Percentiles rank a stretch among this genome's conserved stretches.
phyloP scores from a whole-genome alignment of 2,797 vertebrate species.

The Sparus aurata region DNA sequence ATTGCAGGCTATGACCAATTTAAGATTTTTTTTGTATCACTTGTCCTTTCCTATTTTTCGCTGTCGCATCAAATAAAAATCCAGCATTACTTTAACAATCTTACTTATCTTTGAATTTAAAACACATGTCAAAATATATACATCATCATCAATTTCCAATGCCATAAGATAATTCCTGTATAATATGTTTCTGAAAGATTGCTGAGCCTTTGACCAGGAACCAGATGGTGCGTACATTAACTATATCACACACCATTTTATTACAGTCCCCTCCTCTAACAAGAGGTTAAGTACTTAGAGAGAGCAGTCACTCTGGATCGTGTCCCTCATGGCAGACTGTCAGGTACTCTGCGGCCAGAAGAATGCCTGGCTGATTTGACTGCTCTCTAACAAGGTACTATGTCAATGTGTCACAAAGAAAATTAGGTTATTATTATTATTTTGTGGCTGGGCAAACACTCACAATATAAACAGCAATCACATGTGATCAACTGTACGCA shows the following conservation, averaged over 20 bases:
- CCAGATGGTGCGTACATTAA: slow-evolving; percentile 81
- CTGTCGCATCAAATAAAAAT: neutral
- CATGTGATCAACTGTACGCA: neutral
- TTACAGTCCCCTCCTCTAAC: slow-evolving; percentile 84
- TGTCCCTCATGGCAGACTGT: slow-evolving; percentile 81
- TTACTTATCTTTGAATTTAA: neutral
- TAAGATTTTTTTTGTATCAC: neutral
- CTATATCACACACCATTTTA: slow-evolving; percentile 82
- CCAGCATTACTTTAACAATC: neutral
- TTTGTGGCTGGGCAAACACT: slow-evolving; percentile 29
- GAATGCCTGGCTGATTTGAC: slow-evolving; percentile 88
- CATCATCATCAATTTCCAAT: neutral
- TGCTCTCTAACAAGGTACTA: slow-evolving; percentile 87
- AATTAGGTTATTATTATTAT: slow-evolving; percentile 83
- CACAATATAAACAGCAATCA: slow-evolving; percentile 31
- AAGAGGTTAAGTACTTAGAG: slow-evolving; percentile 90
- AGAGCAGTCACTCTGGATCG: slow-evolving; percentile 47
- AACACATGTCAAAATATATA: neutral
- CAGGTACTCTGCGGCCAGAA: slow-evolving; percentile 82
- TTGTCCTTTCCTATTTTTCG: neutral
- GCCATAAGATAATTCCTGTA: slow-evolving; percentile 12
- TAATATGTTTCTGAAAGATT: slow-evolving; percentile 62
- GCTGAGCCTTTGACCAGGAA: slow-evolving; percentile 80
- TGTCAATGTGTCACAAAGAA: slow-evolving; percentile 92
- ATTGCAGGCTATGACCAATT: neutral